A percentile compares a stretch with the other conserved stretches of the same genome.
Conservation (phyloP, 2,113 vertebrate species). For the Tympanuchus pallidicinctus region DNA sequence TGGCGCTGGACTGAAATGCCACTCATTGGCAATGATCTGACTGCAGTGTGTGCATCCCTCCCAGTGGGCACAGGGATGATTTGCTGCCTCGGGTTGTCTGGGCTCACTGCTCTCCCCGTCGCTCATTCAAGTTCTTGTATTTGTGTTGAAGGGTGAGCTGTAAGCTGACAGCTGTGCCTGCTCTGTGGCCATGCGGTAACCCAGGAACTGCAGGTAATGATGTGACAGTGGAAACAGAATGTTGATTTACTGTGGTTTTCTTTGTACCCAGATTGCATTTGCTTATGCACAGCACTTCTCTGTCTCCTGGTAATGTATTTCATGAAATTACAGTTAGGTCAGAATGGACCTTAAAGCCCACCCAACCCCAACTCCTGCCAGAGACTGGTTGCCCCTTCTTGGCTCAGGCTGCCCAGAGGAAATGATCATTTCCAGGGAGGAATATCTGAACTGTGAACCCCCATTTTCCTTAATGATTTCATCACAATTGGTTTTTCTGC, state of each 20-base stretch:
- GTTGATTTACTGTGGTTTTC: background rate
- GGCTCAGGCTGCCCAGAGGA: background rate
- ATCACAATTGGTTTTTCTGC: background rate
- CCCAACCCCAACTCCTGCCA: background rate
- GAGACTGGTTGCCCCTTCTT: no score
- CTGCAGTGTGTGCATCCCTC: background rate
- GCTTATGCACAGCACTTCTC: rapidly evolving
- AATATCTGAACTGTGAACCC: background rate
- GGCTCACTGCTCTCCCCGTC: background rate
- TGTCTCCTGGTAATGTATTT: background rate
- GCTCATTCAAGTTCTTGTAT: background rate
- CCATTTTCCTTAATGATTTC: background rate
- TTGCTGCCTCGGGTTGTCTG: background rate
- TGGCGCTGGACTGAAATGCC: background rate
- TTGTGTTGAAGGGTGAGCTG: background rate
- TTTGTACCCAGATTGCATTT: background rate
- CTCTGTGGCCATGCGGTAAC: rapidly evolving
- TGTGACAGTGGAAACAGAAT: rapidly evolving
- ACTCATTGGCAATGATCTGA: background rate
- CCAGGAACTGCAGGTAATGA: background rate
- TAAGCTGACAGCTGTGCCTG: rapidly evolving
- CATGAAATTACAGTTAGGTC: background rate
- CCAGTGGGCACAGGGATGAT: no score
- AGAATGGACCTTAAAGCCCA: background rate
- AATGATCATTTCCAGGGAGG: background rate